Evolutionary conservation across 2,888 invertebrate genomes (phyloP), one percentile per base, ranked within the genome.

Genomic region (Lutraria lutraria): DNA sequence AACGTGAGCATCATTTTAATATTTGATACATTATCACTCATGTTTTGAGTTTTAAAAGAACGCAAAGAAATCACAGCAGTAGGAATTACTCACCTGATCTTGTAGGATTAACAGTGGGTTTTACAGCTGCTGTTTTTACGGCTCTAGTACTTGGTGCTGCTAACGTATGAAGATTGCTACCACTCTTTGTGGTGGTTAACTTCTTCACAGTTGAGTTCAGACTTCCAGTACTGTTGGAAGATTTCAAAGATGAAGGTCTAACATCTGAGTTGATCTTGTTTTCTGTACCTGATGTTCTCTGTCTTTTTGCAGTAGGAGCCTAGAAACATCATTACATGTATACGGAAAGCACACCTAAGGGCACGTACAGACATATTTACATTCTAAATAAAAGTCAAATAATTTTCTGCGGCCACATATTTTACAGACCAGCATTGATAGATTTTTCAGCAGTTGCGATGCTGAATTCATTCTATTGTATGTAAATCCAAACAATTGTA

Each of bases 191-290:
- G 15, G 72, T 72, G 0, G 25, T 53, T 15, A 90, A 83, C 43
- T 84, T 87, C 53, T 81, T 76, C 3, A 31, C 83, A n/a, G 79
- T 53, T 34, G 72, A 83, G 29, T 82, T 84, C 8, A 90, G 86
- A 82, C 87, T 90, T 21, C 90, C 88, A 43, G 90, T 86, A 52
- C 90, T 90, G 53, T 81, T 88, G 31, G 90, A 86, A 16, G 81
- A 29, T 34, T 72, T 63, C 29, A 90, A 60, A 19, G 76, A 56
- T 76, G 82, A 3, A 15, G 31, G 34, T 8, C 16, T n/a, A 12
- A 21, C 43, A 6, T 72, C 43, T 15, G 63, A 12, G 21, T 54
- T 29, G 0, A 53, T 43, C 52, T 84, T 84, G 81, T 88, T 88
- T 53, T 88, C 88, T 6, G 34, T 21, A 0, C 83, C 87, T 21